phyloP scores from a whole-genome alignment of 1,140 invertebrate genomes.

The Bombus cullumanus region DNA sequence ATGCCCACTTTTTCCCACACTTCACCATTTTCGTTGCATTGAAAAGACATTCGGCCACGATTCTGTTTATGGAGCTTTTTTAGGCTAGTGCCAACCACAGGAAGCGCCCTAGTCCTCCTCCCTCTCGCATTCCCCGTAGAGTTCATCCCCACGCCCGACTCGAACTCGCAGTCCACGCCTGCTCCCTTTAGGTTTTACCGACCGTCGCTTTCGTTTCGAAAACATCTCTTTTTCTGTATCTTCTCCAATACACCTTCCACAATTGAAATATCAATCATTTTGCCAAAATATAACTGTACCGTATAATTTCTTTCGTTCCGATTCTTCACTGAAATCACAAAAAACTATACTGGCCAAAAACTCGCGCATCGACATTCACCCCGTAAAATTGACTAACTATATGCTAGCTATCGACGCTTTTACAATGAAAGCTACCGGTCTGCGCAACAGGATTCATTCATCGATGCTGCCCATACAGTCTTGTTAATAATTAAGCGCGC shows the following conservation, averaged over 20 bases:
- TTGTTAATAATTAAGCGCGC: constrained; percentile 58
- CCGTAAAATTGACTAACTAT: constrained; percentile 17
- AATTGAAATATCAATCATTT: background rate
- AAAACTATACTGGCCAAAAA: background rate
- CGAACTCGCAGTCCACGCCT: constrained; percentile 52
- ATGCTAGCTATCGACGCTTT: constrained; percentile 57
- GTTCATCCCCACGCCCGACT: constrained; percentile 63
- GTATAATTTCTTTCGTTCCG: background rate
- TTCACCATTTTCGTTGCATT: constrained; percentile 83
- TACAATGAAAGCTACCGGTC: constrained; percentile 61
- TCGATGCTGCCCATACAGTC: constrained; percentile 56
- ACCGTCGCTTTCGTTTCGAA: constrained; percentile 41
- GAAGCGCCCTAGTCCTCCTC: constrained; percentile 66
- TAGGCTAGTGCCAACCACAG: constrained; percentile 67
- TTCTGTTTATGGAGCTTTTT: constrained; percentile 63
- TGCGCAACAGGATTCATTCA: constrained; percentile 70
- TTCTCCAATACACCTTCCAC: background rate
- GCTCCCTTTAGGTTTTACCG: constrained; percentile 50
- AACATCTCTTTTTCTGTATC: constrained; percentile 22
- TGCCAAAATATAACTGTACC: background rate
- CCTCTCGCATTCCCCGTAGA: constrained; percentile 61
- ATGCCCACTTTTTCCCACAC: constrained; percentile 79
- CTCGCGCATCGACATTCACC: constrained; percentile 9
- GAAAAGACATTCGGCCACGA: constrained; percentile 80
- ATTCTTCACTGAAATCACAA: background rate